A percentile compares a stretch with the other conserved stretches of the same genome.
Evolutionary conservation across 2,113 vertebrate species (phyloP).

Genomic region (Tichodroma muraria): DNA sequence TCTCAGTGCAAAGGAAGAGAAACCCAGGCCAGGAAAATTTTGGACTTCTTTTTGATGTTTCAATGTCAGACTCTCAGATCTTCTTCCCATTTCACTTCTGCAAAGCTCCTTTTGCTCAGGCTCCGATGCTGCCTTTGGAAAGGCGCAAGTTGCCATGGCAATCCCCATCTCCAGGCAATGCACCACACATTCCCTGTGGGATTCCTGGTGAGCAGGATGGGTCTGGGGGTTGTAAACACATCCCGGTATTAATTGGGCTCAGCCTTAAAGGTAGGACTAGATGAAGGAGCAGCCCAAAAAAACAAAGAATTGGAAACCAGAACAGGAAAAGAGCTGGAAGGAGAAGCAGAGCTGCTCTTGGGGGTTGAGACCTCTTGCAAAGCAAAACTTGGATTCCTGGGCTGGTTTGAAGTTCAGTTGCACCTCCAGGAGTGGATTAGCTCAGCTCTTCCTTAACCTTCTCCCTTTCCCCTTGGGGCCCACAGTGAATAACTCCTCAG

Average conservation of each 20-base stretch:
- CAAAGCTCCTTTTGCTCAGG: neutral
- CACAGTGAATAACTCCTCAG: neutral
- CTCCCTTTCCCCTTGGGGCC: neutral
- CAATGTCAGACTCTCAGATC: neutral
- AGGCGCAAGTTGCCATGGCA: conserved; percentile 42
- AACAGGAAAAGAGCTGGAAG: neutral
- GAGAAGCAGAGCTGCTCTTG: neutral
- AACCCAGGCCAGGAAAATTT: neutral
- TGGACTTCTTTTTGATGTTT: neutral
- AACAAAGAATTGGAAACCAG: neutral
- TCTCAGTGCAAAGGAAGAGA: neutral
- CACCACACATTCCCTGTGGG: neutral
- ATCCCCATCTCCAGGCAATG: conserved; percentile 3
- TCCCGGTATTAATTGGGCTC: neutral
- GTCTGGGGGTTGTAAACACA: neutral
- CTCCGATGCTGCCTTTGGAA: neutral
- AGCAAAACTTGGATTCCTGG: neutral
- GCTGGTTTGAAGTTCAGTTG: neutral
- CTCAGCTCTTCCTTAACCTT: neutral
- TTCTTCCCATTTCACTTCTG: neutral
- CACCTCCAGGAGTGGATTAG: neutral
- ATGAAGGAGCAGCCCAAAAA: neutral
- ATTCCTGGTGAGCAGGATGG: neutral
- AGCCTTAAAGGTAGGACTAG: neutral
- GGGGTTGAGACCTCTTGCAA: neutral